These are phyloP conservation scores for Palythoa heliodiscus DNA, from an alignment of 92 coral and sea anemone species.

Conservation along the genomic window DNA sequence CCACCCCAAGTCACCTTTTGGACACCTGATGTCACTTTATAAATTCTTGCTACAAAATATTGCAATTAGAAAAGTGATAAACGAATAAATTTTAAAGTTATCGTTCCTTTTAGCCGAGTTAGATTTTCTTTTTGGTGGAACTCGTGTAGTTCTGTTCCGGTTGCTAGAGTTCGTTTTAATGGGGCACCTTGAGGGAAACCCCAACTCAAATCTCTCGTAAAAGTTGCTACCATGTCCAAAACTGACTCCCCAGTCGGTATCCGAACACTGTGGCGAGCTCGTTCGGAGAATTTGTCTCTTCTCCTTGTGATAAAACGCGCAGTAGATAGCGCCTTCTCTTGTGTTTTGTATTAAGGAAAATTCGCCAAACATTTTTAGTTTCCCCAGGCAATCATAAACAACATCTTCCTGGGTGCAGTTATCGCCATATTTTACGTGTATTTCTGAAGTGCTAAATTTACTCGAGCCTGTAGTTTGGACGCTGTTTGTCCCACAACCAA, in stretches of 20 bases:
- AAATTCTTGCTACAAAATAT: not conserved
- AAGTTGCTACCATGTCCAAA: conserved; percentile 48
- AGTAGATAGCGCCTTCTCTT: conserved; percentile 44
- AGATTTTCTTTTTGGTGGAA: conserved; percentile 8
- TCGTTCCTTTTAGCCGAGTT: not conserved
- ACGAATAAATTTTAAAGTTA: not conserved
- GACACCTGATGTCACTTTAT: not conserved
- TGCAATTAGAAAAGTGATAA: not conserved
- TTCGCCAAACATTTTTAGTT: conserved; percentile 65
- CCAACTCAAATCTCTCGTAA: conserved; percentile 59
- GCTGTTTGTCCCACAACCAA: conserved; percentile 53
- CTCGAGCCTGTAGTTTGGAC: not conserved
- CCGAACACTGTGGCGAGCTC: conserved; percentile 78
- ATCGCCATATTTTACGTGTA: conserved; percentile 49
- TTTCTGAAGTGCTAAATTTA: conserved; percentile 13
- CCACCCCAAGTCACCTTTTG: not conserved
- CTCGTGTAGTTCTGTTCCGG: conserved; percentile 9
- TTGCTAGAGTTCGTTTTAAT: conserved; percentile 4
- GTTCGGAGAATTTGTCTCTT: conserved; percentile 58
- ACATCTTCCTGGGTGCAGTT: conserved; percentile 50
- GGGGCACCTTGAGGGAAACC: conserved; percentile 68
- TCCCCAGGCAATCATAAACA: conserved; percentile 61
- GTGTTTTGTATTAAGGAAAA: conserved; percentile 62
- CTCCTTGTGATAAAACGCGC: conserved; percentile 68
- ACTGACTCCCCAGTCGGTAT: conserved; percentile 65